A percentile compares a stretch with the other conserved stretches of the same genome.
Conservation (phyloP, 2,797 vertebrate species). For the Coluber constrictor region DNA sequence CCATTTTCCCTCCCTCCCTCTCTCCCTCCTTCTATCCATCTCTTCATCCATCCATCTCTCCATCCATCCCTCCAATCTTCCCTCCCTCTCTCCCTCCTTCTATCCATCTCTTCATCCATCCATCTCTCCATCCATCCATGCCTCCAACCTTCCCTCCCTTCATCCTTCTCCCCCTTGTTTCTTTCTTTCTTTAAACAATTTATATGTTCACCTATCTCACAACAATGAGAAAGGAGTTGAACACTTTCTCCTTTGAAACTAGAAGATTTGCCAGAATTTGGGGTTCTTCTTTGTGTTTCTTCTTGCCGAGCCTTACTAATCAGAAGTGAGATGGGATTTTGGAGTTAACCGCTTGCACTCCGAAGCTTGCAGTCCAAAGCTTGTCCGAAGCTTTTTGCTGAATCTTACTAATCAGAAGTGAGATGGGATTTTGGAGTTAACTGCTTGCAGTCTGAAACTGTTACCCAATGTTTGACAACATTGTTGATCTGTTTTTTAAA, state of each 20-base stretch:
- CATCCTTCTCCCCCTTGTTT: background rate
- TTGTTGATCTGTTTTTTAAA: background rate
- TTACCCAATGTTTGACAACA: background rate
- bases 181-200: background rate
- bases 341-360: background rate
- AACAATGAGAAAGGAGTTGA: background rate
- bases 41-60: too few species aligned
- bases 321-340: background rate
- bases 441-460: background rate
- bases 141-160: too few species aligned
- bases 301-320: background rate
- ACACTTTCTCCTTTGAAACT: background rate
- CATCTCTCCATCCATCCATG: too few species aligned
- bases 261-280: background rate
- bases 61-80: background rate
- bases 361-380: too few species aligned
- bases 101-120: too few species aligned
- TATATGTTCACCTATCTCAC: background rate
- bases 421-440: background rate
- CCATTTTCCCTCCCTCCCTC: too few species aligned
- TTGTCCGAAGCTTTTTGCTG: too few species aligned
- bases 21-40: too few species aligned
- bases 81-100: fast-evolving
- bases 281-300: background rate
- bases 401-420: background rate